phyloP scores from a whole-genome alignment of 2,888 invertebrate species.

The Himalopsyche kuldschensis region DNA sequence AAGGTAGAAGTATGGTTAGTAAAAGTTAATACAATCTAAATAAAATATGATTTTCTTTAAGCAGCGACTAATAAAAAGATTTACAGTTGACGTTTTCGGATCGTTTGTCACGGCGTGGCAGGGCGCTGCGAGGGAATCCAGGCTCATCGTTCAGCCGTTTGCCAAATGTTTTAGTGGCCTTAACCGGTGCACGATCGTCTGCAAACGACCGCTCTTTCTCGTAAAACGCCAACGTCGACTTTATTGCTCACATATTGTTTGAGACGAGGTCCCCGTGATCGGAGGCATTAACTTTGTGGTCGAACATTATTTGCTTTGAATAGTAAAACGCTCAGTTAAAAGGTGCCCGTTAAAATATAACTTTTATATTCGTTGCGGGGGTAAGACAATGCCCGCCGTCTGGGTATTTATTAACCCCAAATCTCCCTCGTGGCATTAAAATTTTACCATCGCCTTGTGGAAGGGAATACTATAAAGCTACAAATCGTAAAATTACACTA shows the following conservation, averaged over 20 bases:
- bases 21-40: too few relatives aligned
- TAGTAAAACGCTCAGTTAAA: constrained; percentile 34
- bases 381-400: constrained; percentile 27
- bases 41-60: too few relatives aligned
- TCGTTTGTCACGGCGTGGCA: not conserved
- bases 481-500: constrained; percentile 24
- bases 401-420: constrained; percentile 32
- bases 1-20: too few relatives aligned
- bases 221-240: constrained; percentile 16
- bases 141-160: constrained; percentile 4
- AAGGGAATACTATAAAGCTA: constrained; percentile 14
- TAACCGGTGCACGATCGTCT: not conserved
- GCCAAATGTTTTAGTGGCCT: constrained; percentile 8
- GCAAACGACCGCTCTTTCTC: not conserved
- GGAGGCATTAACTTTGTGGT: constrained; percentile 31
- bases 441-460: constrained; percentile 13
- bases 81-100: not conserved
- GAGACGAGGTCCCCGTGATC: constrained; percentile 26
- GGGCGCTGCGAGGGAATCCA: not conserved
- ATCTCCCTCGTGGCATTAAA: constrained; percentile 29
- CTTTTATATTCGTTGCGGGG: constrained; percentile 32
- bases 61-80: not conserved
- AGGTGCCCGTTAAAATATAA: constrained; percentile 30
- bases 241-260: constrained; percentile 34
- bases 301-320: constrained; percentile 38